Evolutionary conservation across 2,888 invertebrate species (phyloP).

Genomic region (Epiblema foenella): DNA sequence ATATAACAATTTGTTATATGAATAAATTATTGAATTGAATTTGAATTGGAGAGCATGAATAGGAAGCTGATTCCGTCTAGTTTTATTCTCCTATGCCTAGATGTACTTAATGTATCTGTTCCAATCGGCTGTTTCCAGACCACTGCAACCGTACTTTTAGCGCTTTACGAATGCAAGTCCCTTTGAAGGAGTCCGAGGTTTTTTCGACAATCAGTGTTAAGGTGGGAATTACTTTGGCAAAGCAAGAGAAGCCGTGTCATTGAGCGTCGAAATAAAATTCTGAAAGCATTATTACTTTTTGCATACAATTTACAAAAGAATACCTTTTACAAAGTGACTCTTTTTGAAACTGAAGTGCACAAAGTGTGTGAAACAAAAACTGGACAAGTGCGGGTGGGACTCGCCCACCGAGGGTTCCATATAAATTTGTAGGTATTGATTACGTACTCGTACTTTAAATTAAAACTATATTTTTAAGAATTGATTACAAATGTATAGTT

Average conservation of each 20-base stretch:
- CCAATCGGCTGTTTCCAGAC: conserved; percentile 35
- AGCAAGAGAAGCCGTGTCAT: conserved; percentile 46
- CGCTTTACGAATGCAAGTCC: conserved; percentile 78
- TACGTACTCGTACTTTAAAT: too few relatives aligned
- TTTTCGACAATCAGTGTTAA: conserved; percentile 78
- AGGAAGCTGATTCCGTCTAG: background rate
- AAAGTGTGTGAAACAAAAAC: background rate
- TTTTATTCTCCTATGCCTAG: background rate
- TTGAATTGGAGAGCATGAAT: background rate
- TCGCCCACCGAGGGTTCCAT: too few relatives aligned
- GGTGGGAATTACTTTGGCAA: conserved; percentile 62
- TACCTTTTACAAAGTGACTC: conserved; percentile 11
- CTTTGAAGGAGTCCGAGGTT: conserved; percentile 75
- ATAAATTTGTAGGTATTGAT: too few relatives aligned
- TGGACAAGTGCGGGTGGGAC: too few relatives aligned
- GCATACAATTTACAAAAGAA: background rate
- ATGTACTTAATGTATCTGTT: conserved; percentile 14
- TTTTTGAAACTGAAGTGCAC: background rate
- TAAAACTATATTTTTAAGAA: too few relatives aligned
- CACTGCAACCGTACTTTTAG: conserved; percentile 68
- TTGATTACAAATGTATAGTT: too few relatives aligned
- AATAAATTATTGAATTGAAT: too few relatives aligned
- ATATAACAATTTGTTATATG: too few relatives aligned
- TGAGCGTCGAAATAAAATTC: conserved; percentile 30
- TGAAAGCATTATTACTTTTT: conserved; percentile 17